phyloP scores from a whole-genome alignment of 2,797 vertebrate genomes.

The Columba guinea region DNA sequence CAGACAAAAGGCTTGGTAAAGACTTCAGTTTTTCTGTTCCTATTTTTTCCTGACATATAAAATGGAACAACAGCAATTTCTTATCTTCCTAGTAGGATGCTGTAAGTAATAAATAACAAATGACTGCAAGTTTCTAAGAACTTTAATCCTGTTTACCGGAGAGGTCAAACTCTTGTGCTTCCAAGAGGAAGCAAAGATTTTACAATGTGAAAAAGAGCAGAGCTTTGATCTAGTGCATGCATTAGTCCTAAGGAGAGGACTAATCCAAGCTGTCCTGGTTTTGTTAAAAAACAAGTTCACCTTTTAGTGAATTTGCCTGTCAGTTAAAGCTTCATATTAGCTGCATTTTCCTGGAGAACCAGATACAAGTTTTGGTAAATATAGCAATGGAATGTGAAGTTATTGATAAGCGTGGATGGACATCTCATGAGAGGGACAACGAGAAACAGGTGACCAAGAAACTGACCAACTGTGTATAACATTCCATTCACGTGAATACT shows the following conservation, averaged over 20 bases:
- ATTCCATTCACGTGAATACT: too few species aligned
- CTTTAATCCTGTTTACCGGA: slow-evolving; percentile 34
- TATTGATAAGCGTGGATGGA: too few species aligned
- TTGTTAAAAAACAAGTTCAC: too few species aligned
- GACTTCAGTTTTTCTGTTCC: neutral
- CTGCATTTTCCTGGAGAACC: too few species aligned
- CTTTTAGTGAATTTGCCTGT: too few species aligned
- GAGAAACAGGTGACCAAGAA: too few species aligned
- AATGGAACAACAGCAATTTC: slow-evolving; percentile 32
- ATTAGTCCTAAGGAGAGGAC: neutral
- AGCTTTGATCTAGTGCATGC: neutral
- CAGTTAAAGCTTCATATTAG: too few species aligned
- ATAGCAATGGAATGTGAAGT: too few species aligned
- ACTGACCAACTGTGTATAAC: too few species aligned
- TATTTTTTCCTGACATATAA: neutral
- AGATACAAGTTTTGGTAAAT: too few species aligned
- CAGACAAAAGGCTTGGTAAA: slow-evolving; percentile 32
- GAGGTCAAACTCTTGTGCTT: slow-evolving; percentile 32
- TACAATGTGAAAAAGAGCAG: neutral
- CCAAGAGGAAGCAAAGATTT: slow-evolving; percentile 31
- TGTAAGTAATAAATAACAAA: slow-evolving; percentile 47
- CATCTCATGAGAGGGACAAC: too few species aligned
- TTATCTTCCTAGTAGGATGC: slow-evolving; percentile 37
- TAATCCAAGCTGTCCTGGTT: too few species aligned
- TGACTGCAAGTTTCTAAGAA: slow-evolving; percentile 37